phyloP scores from a whole-genome alignment of 2,113 vertebrate genomes.

The Nematolebias whitei region DNA sequence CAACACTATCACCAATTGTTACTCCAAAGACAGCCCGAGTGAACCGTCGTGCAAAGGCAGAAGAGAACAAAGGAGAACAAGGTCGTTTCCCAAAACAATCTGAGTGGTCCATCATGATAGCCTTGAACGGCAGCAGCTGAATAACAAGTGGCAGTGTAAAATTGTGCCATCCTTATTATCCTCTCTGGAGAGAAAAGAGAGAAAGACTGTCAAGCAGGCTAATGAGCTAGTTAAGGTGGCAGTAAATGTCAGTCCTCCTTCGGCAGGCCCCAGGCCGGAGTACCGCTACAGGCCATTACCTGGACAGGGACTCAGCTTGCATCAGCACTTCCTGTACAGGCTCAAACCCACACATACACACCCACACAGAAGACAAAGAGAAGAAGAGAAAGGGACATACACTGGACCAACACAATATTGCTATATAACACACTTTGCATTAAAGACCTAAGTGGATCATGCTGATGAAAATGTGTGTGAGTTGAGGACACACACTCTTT shows the following conservation, averaged over 20 bases:
- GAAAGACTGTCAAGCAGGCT: slow-evolving; percentile 62
- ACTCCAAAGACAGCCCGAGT: slow-evolving; percentile 31
- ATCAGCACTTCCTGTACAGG: slow-evolving; percentile 58
- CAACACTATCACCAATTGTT: slow-evolving; percentile 22
- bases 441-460: slow-evolving; percentile 48
- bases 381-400: background rate
- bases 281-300: slow-evolving; percentile 67
- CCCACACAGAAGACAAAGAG: background rate
- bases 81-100: slow-evolving; percentile 51
- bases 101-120: slow-evolving; percentile 36
- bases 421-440: slow-evolving; percentile 47
- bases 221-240: slow-evolving; percentile 77
- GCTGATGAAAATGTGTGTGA: slow-evolving; percentile 21
- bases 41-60: slow-evolving; percentile 31
- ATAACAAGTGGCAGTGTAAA: slow-evolving; percentile 50
- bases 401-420: slow-evolving; percentile 19
- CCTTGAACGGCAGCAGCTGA: slow-evolving; percentile 34
- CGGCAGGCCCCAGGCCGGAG: slow-evolving; percentile 62
- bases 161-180: slow-evolving; percentile 46
- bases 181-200: slow-evolving; percentile 41
- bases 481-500: slow-evolving; percentile 54
- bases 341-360: slow-evolving; percentile 17
- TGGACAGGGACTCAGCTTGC: slow-evolving; percentile 50
- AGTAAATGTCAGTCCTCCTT: slow-evolving; percentile 77
- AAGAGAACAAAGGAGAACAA: slow-evolving; percentile 21